Percentiles rank a stretch among this genome's conserved stretches.
Evolutionary conservation across 2,888 invertebrate genomes (phyloP).

Genomic region (Steromphala cineraria): DNA sequence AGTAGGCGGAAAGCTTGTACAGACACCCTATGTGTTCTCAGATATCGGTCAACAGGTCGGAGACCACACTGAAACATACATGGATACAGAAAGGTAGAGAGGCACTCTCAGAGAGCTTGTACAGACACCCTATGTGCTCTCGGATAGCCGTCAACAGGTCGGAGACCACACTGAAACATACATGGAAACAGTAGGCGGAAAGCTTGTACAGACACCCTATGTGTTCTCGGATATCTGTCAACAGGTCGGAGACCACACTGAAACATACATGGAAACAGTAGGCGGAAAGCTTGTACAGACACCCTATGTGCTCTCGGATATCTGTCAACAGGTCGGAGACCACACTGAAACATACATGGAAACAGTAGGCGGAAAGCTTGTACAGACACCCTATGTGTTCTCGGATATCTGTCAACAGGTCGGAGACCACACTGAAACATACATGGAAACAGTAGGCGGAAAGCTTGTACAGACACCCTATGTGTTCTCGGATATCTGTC

Average conservation of each 20-base stretch:
- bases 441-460: no score
- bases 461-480: conserved; percentile 86
- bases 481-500: conserved; percentile 82
- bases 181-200: no score
- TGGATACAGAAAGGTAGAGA: no score
- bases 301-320: conserved; percentile 83
- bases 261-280: no score
- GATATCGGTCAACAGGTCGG: conserved; percentile 82
- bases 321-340: conserved; percentile 83
- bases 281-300: conserved; percentile 88
- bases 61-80: conserved; percentile 86
- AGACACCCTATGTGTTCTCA: conserved; percentile 85
- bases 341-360: no score
- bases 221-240: conserved; percentile 83
- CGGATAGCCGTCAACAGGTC: conserved; percentile 83
- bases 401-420: conserved; percentile 83
- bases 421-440: conserved; percentile 85
- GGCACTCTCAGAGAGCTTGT: conserved; percentile 87
- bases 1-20: conserved; percentile 88
- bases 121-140: conserved; percentile 84
- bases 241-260: conserved; percentile 85
- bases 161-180: conserved; percentile 85
- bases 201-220: conserved; percentile 87
- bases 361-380: conserved; percentile 87
- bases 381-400: conserved; percentile 86